A percentile compares a stretch with the other conserved stretches of the same genome.
phyloP scores from a whole-genome alignment of 1,140 invertebrate species.

The Chironomus tepperi region DNA sequence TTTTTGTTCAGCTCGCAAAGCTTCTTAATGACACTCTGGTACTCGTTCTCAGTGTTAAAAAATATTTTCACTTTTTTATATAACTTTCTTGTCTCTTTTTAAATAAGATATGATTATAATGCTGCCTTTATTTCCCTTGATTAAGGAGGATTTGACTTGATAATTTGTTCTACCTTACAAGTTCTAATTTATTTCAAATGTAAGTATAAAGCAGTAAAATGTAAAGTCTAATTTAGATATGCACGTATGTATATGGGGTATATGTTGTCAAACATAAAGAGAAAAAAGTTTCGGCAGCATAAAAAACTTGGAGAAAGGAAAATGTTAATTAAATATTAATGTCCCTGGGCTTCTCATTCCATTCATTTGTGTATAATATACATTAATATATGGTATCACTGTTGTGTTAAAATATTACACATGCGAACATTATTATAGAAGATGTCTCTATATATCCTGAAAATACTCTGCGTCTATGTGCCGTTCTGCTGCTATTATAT shows the following conservation, averaged over 20 bases:
- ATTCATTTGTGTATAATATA: too few relatives aligned
- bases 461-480: too few relatives aligned
- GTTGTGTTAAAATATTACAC: background rate
- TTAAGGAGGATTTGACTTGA: too few relatives aligned
- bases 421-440: background rate
- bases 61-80: too few relatives aligned
- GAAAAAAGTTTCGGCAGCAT: too few relatives aligned
- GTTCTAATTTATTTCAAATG: background rate
- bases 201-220: background rate
- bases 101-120: too few relatives aligned
- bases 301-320: background rate
- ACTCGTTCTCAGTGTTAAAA: too few relatives aligned
- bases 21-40: background rate
- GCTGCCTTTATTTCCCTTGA: too few relatives aligned
- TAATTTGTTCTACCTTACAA: too few relatives aligned
- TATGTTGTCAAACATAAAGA: background rate
- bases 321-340: conserved; percentile 21
- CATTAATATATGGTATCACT: background rate
- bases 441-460: background rate
- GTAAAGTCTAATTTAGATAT: background rate
- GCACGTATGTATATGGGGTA: background rate
- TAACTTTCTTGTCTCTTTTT: too few relatives aligned
- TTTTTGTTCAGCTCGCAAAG: background rate
- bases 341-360: conserved; percentile 10
- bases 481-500: too few relatives aligned